These are phyloP conservation scores for Sinopyrophorus schimmeli DNA, from an alignment of 2,888 invertebrate species.

Conservation along the genomic window DNA sequence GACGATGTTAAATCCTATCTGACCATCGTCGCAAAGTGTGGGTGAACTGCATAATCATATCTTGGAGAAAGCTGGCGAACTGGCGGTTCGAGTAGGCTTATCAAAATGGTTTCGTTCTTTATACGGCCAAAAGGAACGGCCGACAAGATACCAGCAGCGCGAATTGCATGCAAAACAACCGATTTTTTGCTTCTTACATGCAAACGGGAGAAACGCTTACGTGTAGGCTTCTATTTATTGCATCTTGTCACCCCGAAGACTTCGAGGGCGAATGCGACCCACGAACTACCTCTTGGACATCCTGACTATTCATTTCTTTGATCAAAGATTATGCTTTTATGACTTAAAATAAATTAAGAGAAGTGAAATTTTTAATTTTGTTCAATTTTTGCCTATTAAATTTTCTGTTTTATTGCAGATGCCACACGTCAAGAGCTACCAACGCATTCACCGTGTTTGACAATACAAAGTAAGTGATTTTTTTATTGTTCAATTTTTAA, in stretches of 20 bases:
- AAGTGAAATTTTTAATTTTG: no score
- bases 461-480: no score
- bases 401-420: no score
- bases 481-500: no score
- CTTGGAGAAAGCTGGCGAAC: conserved; percentile 35
- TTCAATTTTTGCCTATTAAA: no score
- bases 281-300: background rate
- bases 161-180: conserved; percentile 24
- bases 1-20: conserved; percentile 23
- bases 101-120: conserved; percentile 30
- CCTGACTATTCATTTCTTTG: background rate
- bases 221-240: conserved; percentile 20
- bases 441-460: no score
- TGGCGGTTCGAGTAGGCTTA: conserved; percentile 34
- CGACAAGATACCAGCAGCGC: conserved; percentile 20
- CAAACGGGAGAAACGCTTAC: conserved; percentile 23
- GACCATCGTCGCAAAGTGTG: conserved; percentile 32
- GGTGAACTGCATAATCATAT: conserved; percentile 34
- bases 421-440: no score
- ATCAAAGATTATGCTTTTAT: conserved; percentile 9
- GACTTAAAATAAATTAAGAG: background rate
- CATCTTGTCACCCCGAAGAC: conserved; percentile 10
- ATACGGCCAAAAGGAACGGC: conserved; percentile 21
- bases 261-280: conserved; percentile 8
- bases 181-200: conserved; percentile 27